Evolutionary conservation across 1,140 invertebrate species (phyloP).

Genomic region (Bombus soroeensis): DNA sequence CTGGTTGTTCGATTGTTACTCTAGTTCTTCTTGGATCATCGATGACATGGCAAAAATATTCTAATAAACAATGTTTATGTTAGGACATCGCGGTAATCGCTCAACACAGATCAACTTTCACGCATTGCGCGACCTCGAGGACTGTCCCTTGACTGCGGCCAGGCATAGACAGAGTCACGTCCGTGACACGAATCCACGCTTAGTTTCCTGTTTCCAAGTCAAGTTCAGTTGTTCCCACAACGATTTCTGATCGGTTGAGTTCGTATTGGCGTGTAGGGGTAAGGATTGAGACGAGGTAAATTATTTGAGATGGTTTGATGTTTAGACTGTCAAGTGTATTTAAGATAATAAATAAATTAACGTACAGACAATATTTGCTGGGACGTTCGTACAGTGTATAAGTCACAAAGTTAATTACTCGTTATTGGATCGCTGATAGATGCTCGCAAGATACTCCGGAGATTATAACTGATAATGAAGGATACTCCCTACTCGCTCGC

Average conservation of each 20-base stretch:
- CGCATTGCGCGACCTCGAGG: constrained; percentile 39
- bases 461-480: no score
- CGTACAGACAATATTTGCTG: no score
- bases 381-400: no score
- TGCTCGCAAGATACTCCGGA: no score
- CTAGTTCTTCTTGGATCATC: not conserved
- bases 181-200: constrained; percentile 51
- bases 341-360: no score
- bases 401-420: no score
- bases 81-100: not conserved
- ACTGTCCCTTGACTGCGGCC: constrained; percentile 17
- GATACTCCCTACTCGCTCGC: no score
- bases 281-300: no score
- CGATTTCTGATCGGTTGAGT: constrained; percentile 29
- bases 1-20: not conserved
- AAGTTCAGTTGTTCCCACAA: constrained; percentile 52
- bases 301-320: no score
- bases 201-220: constrained; percentile 59
- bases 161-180: constrained; percentile 11
- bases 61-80: not conserved
- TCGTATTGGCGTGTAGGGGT: no score
- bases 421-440: no score
- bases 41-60: not conserved
- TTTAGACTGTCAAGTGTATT: no score
- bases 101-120: constrained; percentile 43